A percentile compares a stretch with the other conserved stretches of the same genome.
phyloP scores from a whole-genome alignment of 2,888 invertebrate species.

The Xiphydria camelus region DNA sequence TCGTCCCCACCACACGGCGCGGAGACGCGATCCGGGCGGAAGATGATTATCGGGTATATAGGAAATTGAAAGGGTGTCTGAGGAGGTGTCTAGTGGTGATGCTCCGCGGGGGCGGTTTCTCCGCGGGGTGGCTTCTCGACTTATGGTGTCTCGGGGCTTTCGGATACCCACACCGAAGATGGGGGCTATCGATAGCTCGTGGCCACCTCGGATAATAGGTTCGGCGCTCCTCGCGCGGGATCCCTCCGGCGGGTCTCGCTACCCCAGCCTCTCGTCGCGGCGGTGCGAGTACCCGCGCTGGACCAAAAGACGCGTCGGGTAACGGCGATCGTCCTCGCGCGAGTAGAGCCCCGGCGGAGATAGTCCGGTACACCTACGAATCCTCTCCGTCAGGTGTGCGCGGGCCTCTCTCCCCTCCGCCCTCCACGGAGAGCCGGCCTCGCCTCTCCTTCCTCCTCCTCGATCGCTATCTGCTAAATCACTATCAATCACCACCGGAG shows the following conservation, averaged over 20 bases:
- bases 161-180: constrained; percentile 49
- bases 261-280: background rate
- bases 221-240: constrained; percentile 7
- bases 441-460: no score
- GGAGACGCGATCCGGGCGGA: constrained; percentile 27
- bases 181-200: constrained; percentile 41
- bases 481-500: constrained; percentile 49
- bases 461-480: constrained; percentile 51
- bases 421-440: no score
- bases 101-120: constrained; percentile 43
- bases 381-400: constrained; percentile 36
- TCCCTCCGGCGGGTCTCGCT: background rate
- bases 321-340: constrained; percentile 6
- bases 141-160: constrained; percentile 40
- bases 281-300: background rate
- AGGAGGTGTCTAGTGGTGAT: constrained; percentile 49
- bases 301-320: no score
- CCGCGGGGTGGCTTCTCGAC: constrained; percentile 40
- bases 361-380: no score
- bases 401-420: no score
- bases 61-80: constrained; percentile 57
- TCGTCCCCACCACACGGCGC: no score
- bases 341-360: no score
- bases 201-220: constrained; percentile 45
- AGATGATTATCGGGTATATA: constrained; percentile 54